A percentile compares a stretch with the other conserved stretches of the same genome.
These are phyloP conservation scores for Pelmatolapia mariae DNA, from an alignment of 2,113 vertebrate species.

Conservation along the genomic window DNA sequence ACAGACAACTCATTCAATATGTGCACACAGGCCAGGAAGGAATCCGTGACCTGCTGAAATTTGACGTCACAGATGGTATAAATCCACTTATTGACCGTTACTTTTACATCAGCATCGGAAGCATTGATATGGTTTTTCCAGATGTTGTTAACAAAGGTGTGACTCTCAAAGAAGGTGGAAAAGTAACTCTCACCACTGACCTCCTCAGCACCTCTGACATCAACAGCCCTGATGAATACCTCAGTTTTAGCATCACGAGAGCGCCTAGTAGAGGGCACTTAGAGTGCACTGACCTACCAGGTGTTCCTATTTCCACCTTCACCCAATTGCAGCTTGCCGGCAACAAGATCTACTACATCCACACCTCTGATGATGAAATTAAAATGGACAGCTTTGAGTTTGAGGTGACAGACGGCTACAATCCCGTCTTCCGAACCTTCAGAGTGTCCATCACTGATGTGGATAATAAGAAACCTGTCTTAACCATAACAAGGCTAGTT, in stretches of 20 bases:
- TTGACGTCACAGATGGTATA: constrained; percentile 91
- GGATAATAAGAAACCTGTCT: constrained; percentile 93
- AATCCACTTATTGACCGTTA: constrained; percentile 94
- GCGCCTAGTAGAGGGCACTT: constrained; percentile 88
- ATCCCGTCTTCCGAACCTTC: constrained; percentile 93
- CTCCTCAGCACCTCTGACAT: constrained; percentile 93
- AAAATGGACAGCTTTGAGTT: constrained; percentile 99
- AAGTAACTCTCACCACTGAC: constrained; percentile 91
- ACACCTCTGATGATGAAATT: constrained; percentile 91
- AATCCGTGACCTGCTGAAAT: constrained; percentile 89
- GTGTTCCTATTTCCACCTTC: constrained; percentile 85
- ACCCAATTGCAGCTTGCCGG: constrained; percentile 93
- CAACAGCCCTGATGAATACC: constrained; percentile 92
- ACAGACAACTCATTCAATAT: constrained; percentile 84
- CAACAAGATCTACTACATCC: constrained; percentile 94
- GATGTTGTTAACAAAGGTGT: constrained; percentile 95
- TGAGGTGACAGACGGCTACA: constrained; percentile 93
- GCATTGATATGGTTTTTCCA: constrained; percentile 89
- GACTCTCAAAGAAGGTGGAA: constrained; percentile 91
- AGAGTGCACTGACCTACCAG: constrained; percentile 84
- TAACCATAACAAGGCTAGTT: constrained; percentile 80
- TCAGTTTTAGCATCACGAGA: constrained; percentile 90
- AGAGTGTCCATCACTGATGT: constrained; percentile 92
- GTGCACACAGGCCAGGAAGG: constrained; percentile 85
- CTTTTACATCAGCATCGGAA: constrained; percentile 88